Conservation (phyloP, 2,113 vertebrate species). For the Paedocypris sp. region DNA sequence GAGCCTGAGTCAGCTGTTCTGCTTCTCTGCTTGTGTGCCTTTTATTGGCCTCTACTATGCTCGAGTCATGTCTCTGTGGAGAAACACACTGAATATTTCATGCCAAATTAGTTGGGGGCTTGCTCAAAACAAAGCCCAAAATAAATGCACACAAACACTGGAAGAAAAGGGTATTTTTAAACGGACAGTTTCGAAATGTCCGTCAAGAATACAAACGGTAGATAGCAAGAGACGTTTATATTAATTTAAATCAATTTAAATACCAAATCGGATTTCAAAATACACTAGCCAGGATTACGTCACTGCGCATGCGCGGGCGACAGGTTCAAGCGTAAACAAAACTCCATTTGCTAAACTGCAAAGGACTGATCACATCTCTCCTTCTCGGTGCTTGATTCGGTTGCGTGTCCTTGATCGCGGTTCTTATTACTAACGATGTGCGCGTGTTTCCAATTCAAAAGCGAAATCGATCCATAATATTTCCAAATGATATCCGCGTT, state of each 20-base stretch:
- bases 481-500: neutral
- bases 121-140: neutral
- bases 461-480: too few relatives aligned
- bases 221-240: too few relatives aligned
- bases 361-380: neutral
- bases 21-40: conserved; percentile 14
- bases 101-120: conserved; percentile 8
- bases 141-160: neutral
- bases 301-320: neutral
- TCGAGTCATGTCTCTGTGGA: neutral
- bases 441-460: neutral
- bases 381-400: neutral
- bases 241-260: too few relatives aligned
- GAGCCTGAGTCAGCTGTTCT: conserved; percentile 30
- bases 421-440: neutral
- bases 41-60: conserved; percentile 1
- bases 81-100: conserved; percentile 31
- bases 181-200: too few relatives aligned
- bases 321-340: neutral
- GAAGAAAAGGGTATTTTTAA: neutral
- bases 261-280: too few relatives aligned
- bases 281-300: too few relatives aligned
- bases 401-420: neutral
- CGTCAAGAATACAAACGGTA: too few relatives aligned
- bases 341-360: neutral